phyloP scores from a whole-genome alignment of 1,140 invertebrate genomes.

The Trichogramma pretiosum region DNA sequence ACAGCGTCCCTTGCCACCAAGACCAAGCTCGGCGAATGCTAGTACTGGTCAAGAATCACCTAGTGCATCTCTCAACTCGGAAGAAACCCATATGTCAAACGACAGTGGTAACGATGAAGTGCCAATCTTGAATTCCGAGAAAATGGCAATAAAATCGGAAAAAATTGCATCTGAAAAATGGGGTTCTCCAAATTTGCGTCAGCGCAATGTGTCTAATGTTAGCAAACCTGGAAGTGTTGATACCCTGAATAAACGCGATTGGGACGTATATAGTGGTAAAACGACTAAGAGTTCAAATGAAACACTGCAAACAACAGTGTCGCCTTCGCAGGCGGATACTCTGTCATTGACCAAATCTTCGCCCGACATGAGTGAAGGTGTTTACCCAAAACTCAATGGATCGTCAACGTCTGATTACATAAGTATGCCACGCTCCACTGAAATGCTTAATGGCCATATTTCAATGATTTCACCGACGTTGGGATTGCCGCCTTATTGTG shows the following conservation, averaged over 20 bases:
- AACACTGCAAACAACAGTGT: too few relatives aligned
- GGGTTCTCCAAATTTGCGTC: slow-evolving; percentile 37
- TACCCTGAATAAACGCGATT: slow-evolving; percentile 30
- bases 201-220: slow-evolving; percentile 32
- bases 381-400: too few relatives aligned
- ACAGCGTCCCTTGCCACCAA: slow-evolving; percentile 38
- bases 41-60: slow-evolving; percentile 52
- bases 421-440: slow-evolving; percentile 41
- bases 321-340: slow-evolving; percentile 29
- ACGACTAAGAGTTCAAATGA: slow-evolving; percentile 27
- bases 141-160: too few relatives aligned
- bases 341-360: slow-evolving; percentile 36
- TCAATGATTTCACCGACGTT: too few relatives aligned
- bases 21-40: slow-evolving; percentile 49
- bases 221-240: slow-evolving; percentile 18
- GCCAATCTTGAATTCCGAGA: too few relatives aligned
- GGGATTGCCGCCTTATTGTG: too few relatives aligned
- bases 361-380: too few relatives aligned
- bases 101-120: slow-evolving; percentile 46
- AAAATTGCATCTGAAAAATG: too few relatives aligned
- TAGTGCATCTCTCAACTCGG: slow-evolving; percentile 47
- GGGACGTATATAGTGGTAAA: slow-evolving; percentile 38
- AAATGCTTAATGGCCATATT: too few relatives aligned
- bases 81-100: slow-evolving; percentile 45
- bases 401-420: too few relatives aligned